A percentile compares a stretch with the other conserved stretches of the same genome.
These are phyloP conservation scores for Champsocephalus esox DNA, from an alignment of 2,797 vertebrate genomes.

Conservation along the genomic window DNA sequence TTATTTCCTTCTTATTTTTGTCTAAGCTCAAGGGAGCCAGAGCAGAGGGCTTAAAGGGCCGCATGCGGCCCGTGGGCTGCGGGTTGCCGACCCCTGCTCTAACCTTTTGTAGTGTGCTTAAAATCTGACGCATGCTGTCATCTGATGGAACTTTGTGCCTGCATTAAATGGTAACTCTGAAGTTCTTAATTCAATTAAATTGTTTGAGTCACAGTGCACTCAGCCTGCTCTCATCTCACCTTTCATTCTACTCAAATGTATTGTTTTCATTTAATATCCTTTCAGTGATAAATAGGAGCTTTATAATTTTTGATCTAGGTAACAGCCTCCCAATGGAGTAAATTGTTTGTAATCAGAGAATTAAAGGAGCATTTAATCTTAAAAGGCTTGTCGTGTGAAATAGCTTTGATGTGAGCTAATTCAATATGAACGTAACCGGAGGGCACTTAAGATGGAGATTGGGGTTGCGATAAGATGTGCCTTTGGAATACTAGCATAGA, in stretches of 20 bases:
- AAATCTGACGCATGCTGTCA: not conserved
- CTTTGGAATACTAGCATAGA: slow-evolving; percentile 69
- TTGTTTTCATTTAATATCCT: slow-evolving; percentile 33
- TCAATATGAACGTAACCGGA: slow-evolving; percentile 80
- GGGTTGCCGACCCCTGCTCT: not conserved
- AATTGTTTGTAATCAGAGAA: slow-evolving; percentile 75
- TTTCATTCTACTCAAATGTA: slow-evolving; percentile 19
- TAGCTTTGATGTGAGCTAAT: slow-evolving; percentile 82
- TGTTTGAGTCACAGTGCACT: slow-evolving; percentile 14
- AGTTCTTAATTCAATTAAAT: slow-evolving; percentile 21
- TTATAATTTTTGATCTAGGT: slow-evolving; percentile 48
- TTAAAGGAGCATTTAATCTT: slow-evolving; percentile 79
- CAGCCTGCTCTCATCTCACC: not conserved
- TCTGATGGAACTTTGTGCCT: not conserved
- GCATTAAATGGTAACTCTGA: slow-evolving; percentile 9
- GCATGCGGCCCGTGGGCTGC: no score
- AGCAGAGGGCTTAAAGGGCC: no score
- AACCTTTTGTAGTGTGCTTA: slow-evolving; percentile 1
- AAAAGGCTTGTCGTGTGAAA: slow-evolving; percentile 72
- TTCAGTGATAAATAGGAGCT: slow-evolving; percentile 28
- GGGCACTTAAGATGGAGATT: slow-evolving; percentile 79
- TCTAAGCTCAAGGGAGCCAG: no score
- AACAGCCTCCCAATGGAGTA: slow-evolving; percentile 46
- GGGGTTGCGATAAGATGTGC: slow-evolving; percentile 74
- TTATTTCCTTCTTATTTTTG: no score